Evolutionary conservation across 30 jellyfish, hydroid and myxozoan genomes (phyloP), one percentile per base, ranked within the genome.

Genomic region (Clytia hemisphaerica): DNA sequence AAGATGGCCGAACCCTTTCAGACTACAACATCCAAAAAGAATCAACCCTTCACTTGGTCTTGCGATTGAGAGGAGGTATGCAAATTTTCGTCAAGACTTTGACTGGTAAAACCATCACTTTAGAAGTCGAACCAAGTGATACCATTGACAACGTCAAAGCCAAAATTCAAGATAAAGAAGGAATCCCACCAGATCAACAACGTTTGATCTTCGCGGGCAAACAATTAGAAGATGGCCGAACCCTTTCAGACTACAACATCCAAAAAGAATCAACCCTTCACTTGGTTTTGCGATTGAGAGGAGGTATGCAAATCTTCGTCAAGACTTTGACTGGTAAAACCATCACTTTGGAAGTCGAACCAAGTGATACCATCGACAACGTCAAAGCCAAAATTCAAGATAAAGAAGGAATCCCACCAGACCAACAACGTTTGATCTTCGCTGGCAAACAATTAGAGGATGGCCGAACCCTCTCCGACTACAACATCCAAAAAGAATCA

Each of bases 351-450:
- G 96, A 87, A 44, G 96, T 87, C 18, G 96, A 87, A 51, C 96
- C 96, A 57, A 77, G 90, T 47, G 93, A 77, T 61, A 71, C 95
- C n/a, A 78, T 77, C 45, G 93, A 77, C 65, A 85, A 72, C 37
- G 93, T 77, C 51, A 77, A 77, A 58, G 82, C 95, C 31, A 83
- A 83, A 54, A 75, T 83, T 69, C 96, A 87, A 62, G 96, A 87
- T 79, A 87, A 87, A 51, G 96, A 87, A 79, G 96, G 96, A 33
- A 87, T 87, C 72, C 96, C 96, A 1, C 96, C 96, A 60, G 96
- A 87, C 50, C 96, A 87, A 80, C 96, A 87, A 58, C 84, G 96
- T 24, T 80, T 87, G 47, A 87, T 87, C 36, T 87, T 87, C 37
- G 96, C 96, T 34, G 96, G 96, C 16, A 87, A 87, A 61, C 96